A percentile compares a stretch with the other conserved stretches of the same genome.
phyloP scores from a whole-genome alignment of 1,140 invertebrate species.

The Caenorhabditis remanei region DNA sequence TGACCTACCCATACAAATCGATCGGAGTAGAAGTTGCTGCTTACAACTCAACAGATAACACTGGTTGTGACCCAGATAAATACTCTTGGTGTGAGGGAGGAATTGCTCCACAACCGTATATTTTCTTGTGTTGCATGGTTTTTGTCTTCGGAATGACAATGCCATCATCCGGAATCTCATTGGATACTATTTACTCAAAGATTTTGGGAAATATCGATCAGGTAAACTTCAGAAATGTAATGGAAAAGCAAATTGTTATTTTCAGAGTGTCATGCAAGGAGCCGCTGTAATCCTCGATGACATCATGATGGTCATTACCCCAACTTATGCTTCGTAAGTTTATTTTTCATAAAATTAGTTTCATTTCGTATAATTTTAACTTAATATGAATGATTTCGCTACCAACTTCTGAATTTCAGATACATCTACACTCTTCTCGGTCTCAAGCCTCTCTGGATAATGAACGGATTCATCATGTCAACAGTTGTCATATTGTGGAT shows the following conservation, averaged over 20 bases:
- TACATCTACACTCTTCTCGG: constrained; percentile 41
- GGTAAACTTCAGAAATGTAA: neutral
- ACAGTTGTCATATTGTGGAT: constrained; percentile 24
- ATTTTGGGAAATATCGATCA: constrained; percentile 57
- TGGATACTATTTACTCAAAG: constrained; percentile 57
- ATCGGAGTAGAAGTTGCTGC: constrained; percentile 8
- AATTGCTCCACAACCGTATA: constrained; percentile 17
- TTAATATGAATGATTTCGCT: too few species aligned
- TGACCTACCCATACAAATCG: constrained; percentile 49
- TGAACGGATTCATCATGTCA: constrained; percentile 46
- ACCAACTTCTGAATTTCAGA: neutral
- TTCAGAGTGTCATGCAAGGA: constrained; percentile 60
- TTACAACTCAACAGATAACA: constrained; percentile 31
- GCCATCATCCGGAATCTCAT: constrained; percentile 44
- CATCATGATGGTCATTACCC: constrained; percentile 53
- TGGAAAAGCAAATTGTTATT: neutral
- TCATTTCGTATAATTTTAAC: neutral
- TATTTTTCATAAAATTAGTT: neutral
- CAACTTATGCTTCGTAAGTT: constrained; percentile 51
- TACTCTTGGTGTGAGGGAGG: constrained; percentile 51
- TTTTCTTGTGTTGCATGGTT: constrained; percentile 37
- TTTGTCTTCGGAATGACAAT: constrained; percentile 56
- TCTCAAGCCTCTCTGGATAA: constrained; percentile 53
- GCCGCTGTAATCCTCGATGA: constrained; percentile 37
- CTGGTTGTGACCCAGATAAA: constrained; percentile 51